These are phyloP conservation scores for Nephrocerus scutellatus DNA, from an alignment of 2,888 invertebrate genomes.

Conservation along the genomic window DNA sequence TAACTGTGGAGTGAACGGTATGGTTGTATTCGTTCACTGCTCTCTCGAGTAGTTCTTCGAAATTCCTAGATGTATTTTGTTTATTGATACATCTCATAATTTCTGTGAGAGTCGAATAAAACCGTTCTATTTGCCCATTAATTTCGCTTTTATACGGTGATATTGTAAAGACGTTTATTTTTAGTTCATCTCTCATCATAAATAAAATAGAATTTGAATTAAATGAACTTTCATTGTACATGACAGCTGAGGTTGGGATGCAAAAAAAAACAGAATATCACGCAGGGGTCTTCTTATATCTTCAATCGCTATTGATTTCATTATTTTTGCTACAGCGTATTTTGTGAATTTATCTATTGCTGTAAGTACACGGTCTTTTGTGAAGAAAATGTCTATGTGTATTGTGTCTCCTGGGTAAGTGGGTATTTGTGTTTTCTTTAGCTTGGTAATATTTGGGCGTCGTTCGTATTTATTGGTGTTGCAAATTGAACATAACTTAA, in stretches of 20 bases:
- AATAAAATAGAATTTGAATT: conserved; percentile 4
- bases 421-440: conserved; percentile 10
- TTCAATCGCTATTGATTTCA: conserved; percentile 8
- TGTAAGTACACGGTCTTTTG: conserved; percentile 6
- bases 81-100: not conserved
- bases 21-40: not conserved
- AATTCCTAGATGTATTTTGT: not conserved
- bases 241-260: not conserved
- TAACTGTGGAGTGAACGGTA: not conserved
- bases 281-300: conserved; percentile 6
- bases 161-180: not conserved
- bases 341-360: conserved; percentile 12
- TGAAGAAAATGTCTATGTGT: conserved; percentile 9
- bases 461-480: too few species aligned
- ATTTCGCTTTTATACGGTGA: too few species aligned
- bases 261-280: conserved; percentile 3
- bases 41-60: not conserved
- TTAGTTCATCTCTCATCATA: conserved; percentile 4
- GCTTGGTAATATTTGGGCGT: too few species aligned
- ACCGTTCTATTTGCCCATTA: too few species aligned
- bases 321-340: conserved; percentile 8
- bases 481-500: too few species aligned
- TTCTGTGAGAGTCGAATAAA: too few species aligned
- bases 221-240: conserved; percentile 4
- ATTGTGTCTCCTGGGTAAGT: conserved; percentile 13